phyloP scores from a whole-genome alignment of 2,797 vertebrate species.

The Echiichthys vipera region DNA sequence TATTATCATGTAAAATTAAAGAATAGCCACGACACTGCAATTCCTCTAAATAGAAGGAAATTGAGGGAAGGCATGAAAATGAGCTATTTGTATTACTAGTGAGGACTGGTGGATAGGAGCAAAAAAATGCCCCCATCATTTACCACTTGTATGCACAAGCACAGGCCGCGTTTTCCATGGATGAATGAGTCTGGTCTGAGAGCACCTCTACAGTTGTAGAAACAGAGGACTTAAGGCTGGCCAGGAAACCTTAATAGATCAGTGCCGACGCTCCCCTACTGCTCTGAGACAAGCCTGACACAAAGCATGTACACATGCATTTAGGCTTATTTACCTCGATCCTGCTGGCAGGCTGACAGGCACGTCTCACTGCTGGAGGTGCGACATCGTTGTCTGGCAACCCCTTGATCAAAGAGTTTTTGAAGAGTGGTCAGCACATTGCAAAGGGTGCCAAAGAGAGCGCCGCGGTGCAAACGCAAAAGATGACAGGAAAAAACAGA shows the following conservation, averaged over 20 bases:
- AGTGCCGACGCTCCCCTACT: conserved; percentile 43
- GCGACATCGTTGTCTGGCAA: conserved; percentile 77
- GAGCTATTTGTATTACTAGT: conserved; percentile 15
- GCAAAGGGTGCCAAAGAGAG: conserved; percentile 38
- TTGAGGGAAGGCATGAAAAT: conserved; percentile 28
- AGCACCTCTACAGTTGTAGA: conserved; percentile 41
- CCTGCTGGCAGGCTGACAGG: conserved; percentile 62
- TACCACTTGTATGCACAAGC: conserved; percentile 45
- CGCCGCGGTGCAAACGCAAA: conserved; percentile 29
- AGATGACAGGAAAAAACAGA: conserved; percentile 35
- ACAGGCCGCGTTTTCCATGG: conserved; percentile 36
- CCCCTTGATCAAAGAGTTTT: conserved; percentile 67
- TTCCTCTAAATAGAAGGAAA: conserved; percentile 26
- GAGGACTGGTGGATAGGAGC: conserved; percentile 1
- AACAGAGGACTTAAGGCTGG: conserved; percentile 39
- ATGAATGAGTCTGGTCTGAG: conserved; percentile 33
- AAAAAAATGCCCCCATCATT: conserved; percentile 42
- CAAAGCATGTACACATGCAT: conserved; percentile 75
- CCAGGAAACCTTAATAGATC: conserved; percentile 60
- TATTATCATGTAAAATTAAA: conserved; percentile 48
- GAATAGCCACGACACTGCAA: conserved; percentile 27
- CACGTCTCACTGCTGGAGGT: conserved; percentile 81
- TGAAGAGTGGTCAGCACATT: conserved; percentile 35
- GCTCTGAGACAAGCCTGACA: conserved; percentile 70
- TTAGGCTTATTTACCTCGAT: conserved; percentile 81